These are phyloP conservation scores for Naja naja DNA, from an alignment of 2,113 vertebrate species.

Conservation along the genomic window DNA sequence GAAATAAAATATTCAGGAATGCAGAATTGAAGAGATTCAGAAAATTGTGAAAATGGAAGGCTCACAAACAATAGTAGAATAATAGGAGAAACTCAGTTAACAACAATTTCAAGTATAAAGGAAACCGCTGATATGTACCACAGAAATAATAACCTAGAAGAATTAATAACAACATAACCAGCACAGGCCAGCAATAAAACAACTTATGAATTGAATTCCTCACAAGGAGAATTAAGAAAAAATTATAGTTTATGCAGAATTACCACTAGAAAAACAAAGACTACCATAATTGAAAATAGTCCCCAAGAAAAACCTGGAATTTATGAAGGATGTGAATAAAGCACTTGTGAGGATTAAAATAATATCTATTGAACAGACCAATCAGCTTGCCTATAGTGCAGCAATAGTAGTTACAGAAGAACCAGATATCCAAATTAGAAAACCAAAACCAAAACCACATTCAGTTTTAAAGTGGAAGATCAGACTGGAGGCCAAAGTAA, in stretches of 20 bases:
- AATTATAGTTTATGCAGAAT: neutral
- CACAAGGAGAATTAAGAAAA: neutral
- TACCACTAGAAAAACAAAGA: neutral
- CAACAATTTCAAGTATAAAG: neutral
- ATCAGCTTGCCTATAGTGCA: neutral
- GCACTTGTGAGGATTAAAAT: neutral
- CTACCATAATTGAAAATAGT: neutral
- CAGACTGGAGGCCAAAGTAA: neutral
- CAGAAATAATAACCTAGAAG: neutral
- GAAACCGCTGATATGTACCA: neutral
- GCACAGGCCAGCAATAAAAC: neutral
- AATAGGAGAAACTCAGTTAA: neutral
- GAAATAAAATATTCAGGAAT: neutral
- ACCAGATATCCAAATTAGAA: neutral
- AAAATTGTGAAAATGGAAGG: neutral
- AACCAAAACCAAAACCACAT: neutral
- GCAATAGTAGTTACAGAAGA: neutral
- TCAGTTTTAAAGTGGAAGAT: neutral
- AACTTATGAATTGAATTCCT: neutral
- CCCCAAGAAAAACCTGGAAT: neutral
- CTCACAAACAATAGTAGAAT: neutral
- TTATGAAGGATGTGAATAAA: neutral
- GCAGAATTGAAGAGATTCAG: neutral
- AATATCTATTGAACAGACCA: neutral
- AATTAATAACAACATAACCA: neutral